A percentile compares a stretch with the other conserved stretches of the same genome.
Evolutionary conservation across 2,888 invertebrate species (phyloP).

Genomic region (Meghimatium bilineatum): DNA sequence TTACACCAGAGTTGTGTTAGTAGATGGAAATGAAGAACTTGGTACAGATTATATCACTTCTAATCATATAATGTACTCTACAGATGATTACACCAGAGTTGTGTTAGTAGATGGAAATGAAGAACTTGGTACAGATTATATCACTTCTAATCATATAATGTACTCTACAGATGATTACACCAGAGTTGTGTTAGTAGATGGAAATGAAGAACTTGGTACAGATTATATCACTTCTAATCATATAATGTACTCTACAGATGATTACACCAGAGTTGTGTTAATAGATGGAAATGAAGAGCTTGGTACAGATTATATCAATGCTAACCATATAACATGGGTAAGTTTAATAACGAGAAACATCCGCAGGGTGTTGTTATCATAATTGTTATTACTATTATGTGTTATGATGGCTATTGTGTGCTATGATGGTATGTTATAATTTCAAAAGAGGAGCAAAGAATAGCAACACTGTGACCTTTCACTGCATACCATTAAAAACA

Average conservation of each 20-base stretch:
- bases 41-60: slow-evolving; percentile 98
- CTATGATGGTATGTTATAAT: too few relatives aligned
- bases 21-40: slow-evolving; percentile 83
- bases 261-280: slow-evolving; percentile 95
- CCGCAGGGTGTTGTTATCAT: too few relatives aligned
- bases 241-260: too few relatives aligned
- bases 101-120: slow-evolving; percentile 84
- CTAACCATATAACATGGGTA: background rate
- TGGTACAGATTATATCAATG: slow-evolving; percentile 78
- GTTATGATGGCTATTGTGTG: too few relatives aligned
- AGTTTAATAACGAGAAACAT: too few relatives aligned
- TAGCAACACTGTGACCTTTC: too few relatives aligned
- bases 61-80: too few relatives aligned
- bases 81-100: slow-evolving; percentile 91
- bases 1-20: slow-evolving; percentile 93
- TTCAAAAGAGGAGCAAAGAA: too few relatives aligned
- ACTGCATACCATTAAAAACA: too few relatives aligned
- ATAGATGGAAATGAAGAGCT: slow-evolving; percentile 83
- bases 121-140: slow-evolving; percentile 91
- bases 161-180: slow-evolving; percentile 91
- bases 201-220: slow-evolving; percentile 84
- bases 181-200: slow-evolving; percentile 87
- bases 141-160: too few relatives aligned
- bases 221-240: slow-evolving; percentile 99
- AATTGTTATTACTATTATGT: too few relatives aligned